Evolutionary conservation across 2,113 vertebrate genomes (phyloP).

Genomic region (Crocuta crocuta): DNA sequence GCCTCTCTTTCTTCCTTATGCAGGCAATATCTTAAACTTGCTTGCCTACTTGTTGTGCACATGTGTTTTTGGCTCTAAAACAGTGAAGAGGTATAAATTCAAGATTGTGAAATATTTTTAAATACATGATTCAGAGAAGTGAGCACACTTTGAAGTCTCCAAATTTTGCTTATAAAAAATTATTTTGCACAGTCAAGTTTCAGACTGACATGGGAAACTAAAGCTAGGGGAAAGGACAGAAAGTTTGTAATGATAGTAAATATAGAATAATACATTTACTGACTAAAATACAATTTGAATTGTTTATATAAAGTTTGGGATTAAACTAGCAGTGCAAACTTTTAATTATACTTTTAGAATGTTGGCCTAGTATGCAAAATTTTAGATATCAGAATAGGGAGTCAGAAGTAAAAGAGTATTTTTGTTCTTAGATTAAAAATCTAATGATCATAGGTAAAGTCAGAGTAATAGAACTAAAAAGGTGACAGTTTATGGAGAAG

Average conservation of each 20-base stretch:
- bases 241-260: not conserved
- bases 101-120: conserved; percentile 38
- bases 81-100: conserved; percentile 19
- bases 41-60: not conserved
- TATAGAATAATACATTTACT: not conserved
- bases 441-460: not conserved
- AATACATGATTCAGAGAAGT: conserved; percentile 7
- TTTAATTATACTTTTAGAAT: conserved; percentile 36
- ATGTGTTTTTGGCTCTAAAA: conserved; percentile 48
- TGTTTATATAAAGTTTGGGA: conserved; percentile 25
- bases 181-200: conserved; percentile 46
- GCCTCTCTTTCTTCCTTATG: not conserved
- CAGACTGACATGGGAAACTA: not conserved
- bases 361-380: conserved; percentile 7
- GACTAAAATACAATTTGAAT: conserved; percentile 25
- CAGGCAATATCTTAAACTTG: conserved; percentile 8
- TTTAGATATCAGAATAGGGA: not conserved
- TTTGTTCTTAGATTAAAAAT: conserved; percentile 27
- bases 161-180: not conserved
- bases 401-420: conserved; percentile 11
- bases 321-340: not conserved
- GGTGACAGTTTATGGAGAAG: not conserved
- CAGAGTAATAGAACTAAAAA: conserved; percentile 2
- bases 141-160: conserved; percentile 1
- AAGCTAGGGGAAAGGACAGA: conserved; percentile 1